Percentiles rank a stretch among this genome's conserved stretches.
phyloP scores from a whole-genome alignment of 92 coral and sea anemone species.

The Epizoanthus rinbou region DNA sequence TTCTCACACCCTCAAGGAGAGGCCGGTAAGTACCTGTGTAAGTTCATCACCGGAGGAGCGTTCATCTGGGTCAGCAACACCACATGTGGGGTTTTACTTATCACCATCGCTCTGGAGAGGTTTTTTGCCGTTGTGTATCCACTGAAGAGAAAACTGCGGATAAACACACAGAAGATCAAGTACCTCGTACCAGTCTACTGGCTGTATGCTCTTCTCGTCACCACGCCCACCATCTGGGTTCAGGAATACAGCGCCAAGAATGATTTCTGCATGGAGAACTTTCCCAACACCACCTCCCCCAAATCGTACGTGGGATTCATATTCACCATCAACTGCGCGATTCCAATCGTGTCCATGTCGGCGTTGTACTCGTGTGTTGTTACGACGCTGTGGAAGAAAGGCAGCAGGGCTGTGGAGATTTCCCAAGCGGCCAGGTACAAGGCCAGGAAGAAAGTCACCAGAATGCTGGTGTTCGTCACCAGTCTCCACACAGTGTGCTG shows the following conservation, averaged over 20 bases:
- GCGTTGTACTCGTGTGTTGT: constrained; percentile 62
- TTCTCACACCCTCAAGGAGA: constrained; percentile 54
- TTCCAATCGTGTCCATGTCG: constrained; percentile 64
- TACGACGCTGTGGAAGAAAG: constrained; percentile 63
- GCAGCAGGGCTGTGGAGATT: constrained; percentile 50
- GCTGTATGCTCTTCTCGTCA: constrained; percentile 58
- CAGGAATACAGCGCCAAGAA: constrained; percentile 46
- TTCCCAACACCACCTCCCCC: constrained; percentile 53
- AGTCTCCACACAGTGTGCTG: constrained; percentile 69
- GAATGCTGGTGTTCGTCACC: constrained; percentile 69
- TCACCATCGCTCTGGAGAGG: constrained; percentile 68
- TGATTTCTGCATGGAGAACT: constrained; percentile 67
- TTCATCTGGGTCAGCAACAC: constrained; percentile 72
- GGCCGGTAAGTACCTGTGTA: constrained; percentile 58
- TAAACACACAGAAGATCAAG: constrained; percentile 47
- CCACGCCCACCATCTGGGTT: constrained; percentile 63
- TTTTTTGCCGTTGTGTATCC: constrained; percentile 73
- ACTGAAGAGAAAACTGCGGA: constrained; percentile 51
- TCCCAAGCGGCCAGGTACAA: constrained; percentile 72
- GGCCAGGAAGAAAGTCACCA: constrained; percentile 72
- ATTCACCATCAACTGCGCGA: constrained; percentile 57
- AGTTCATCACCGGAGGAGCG: constrained; percentile 73
- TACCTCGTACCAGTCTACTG: constrained; percentile 62
- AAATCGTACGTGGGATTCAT: constrained; percentile 65
- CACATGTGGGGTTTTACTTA: constrained; percentile 60